Evolutionary conservation across 2,113 vertebrate genomes (phyloP).

Genomic region (Carlito syrichta): DNA sequence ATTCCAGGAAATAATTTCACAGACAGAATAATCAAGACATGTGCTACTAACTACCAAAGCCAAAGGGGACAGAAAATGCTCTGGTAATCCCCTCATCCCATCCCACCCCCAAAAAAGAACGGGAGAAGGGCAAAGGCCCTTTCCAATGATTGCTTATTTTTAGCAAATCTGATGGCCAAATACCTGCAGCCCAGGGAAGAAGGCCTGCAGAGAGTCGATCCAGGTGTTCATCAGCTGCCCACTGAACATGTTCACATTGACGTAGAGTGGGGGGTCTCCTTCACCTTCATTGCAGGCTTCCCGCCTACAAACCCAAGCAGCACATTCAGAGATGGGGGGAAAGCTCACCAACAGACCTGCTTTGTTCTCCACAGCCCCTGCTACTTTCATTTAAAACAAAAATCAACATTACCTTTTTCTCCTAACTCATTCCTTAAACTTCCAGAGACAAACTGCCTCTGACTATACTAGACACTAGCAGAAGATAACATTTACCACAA

Average conservation of each 20-base stretch:
- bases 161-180: background rate
- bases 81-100: no score
- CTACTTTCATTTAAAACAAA: background rate
- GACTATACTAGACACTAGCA: background rate
- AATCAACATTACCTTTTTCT: background rate
- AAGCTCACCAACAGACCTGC: background rate
- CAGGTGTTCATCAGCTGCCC: conserved; percentile 99
- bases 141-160: background rate
- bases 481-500: background rate
- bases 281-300: conserved; percentile 98
- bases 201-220: conserved; percentile 99
- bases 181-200: conserved; percentile 98
- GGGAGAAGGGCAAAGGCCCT: rapidly evolving
- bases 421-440: background rate
- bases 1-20: background rate
- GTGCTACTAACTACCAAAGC: background rate
- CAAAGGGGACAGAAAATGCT: background rate
- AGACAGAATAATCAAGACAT: background rate
- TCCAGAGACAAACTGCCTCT: background rate
- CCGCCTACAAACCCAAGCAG: conserved; percentile 80
- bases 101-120: background rate
- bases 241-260: conserved; percentile 98
- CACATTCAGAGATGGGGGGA: background rate
- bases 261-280: conserved; percentile 96
- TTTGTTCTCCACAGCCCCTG: background rate